Evolutionary conservation across 1,140 invertebrate species (phyloP).

Genomic region (Drosophila sproati): DNA sequence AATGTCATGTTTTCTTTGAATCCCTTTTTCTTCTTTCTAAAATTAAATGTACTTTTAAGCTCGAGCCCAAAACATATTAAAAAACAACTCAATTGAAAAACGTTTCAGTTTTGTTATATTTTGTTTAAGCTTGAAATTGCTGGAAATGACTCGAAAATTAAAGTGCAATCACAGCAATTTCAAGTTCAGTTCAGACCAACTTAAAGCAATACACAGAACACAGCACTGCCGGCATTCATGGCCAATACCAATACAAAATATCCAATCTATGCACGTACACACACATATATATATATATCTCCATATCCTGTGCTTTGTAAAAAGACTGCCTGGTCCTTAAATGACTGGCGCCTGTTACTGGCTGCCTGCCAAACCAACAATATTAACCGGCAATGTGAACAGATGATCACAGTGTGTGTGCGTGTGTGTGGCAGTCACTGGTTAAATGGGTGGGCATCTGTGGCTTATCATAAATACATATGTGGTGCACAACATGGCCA

Average conservation of each 20-base stretch:
- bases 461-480: conserved; percentile 21
- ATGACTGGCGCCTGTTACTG: conserved; percentile 32
- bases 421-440: conserved; percentile 24
- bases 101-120: too few relatives aligned
- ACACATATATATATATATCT: neutral
- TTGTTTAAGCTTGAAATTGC: neutral
- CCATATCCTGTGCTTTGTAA: conserved; percentile 4
- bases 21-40: too few relatives aligned
- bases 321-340: neutral
- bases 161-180: neutral
- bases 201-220: neutral
- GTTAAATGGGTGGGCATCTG: conserved; percentile 22
- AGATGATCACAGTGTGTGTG: conserved; percentile 45
- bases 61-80: too few relatives aligned
- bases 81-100: too few relatives aligned
- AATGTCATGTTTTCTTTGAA: too few relatives aligned
- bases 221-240: neutral
- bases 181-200: neutral
- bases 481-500: conserved; percentile 38
- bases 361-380: conserved; percentile 54
- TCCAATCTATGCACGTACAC: neutral
- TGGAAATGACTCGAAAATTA: neutral
- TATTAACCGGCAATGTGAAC: conserved; percentile 66
- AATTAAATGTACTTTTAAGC: too few relatives aligned
- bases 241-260: neutral